A percentile compares a stretch with the other conserved stretches of the same genome.
Evolutionary conservation across 2,113 vertebrate genomes (phyloP).

Genomic region (Tragelaphus imberbis): DNA sequence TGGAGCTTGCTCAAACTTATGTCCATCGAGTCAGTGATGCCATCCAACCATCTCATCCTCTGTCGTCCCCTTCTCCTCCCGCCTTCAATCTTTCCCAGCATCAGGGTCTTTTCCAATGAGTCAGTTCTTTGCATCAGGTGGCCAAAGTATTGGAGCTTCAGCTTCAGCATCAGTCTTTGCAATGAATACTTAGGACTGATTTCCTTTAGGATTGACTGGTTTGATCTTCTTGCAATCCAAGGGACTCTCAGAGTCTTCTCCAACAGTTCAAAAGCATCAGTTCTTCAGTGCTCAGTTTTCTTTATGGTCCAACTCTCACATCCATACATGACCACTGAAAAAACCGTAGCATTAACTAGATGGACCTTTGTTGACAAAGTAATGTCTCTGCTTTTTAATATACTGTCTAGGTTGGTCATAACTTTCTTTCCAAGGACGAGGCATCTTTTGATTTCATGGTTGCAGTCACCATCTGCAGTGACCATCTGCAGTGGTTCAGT

Average conservation of each 20-base stretch:
- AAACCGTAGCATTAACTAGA: background rate
- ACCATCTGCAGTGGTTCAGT: background rate
- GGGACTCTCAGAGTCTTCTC: background rate
- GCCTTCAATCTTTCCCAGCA: background rate
- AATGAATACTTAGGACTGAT: background rate
- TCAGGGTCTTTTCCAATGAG: background rate
- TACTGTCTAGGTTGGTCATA: background rate
- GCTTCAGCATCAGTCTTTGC: background rate
- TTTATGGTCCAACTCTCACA: background rate
- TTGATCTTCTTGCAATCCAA: background rate
- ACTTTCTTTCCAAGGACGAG: background rate
- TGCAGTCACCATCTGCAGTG: background rate
- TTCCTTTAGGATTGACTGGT: background rate
- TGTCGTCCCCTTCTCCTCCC: background rate
- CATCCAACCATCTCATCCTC: background rate
- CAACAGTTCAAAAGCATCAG: background rate
- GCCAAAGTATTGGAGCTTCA: background rate
- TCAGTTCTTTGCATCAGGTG: background rate
- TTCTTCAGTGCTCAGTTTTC: background rate
- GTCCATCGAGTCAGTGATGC: background rate
- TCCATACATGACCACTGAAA: background rate
- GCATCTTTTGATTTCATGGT: background rate
- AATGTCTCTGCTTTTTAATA: background rate
- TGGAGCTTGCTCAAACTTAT: background rate
- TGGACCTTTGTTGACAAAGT: rapidly evolving